Percentiles rank a stretch among this genome's conserved stretches.
phyloP scores from a whole-genome alignment of 2,113 vertebrate genomes.

The Gambusia affinis region DNA sequence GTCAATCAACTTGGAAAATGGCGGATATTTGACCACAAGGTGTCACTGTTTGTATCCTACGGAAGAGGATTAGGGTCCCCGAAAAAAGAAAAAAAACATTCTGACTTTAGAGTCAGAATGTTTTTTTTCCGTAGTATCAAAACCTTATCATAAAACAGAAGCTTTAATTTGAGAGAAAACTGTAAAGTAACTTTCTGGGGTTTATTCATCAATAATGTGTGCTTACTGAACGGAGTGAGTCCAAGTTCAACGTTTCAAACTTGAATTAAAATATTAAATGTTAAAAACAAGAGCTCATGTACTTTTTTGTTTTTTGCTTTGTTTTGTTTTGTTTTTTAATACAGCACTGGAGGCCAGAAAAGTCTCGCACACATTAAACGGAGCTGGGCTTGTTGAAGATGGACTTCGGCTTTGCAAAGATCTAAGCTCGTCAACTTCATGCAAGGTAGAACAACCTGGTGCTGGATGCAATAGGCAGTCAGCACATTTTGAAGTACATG shows the following conservation, averaged over 20 bases:
- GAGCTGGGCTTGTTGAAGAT: slow-evolving; percentile 26
- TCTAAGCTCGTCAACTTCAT: slow-evolving; percentile 19
- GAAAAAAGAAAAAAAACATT: no score
- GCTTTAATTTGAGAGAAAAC: not conserved
- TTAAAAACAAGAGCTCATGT: no score
- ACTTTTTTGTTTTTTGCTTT: not conserved
- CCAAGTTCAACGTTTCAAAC: not conserved
- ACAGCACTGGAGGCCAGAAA: slow-evolving; percentile 34
- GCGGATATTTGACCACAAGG: slow-evolving; percentile 1
- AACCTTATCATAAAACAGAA: not conserved
- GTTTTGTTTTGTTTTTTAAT: not conserved
- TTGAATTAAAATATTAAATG: not conserved
- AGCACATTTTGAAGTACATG: slow-evolving; percentile 10
- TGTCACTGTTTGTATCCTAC: not conserved
- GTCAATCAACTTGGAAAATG: not conserved
- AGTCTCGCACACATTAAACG: slow-evolving; percentile 50
- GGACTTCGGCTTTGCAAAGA: slow-evolving; percentile 35
- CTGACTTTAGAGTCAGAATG: no score
- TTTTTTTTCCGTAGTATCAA: not conserved
- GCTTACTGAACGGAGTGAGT: no score
- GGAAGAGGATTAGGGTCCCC: no score
- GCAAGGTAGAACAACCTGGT: not conserved
- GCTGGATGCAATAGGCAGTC: slow-evolving; percentile 14
- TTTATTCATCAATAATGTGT: not conserved
- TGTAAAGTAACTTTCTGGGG: not conserved